Evolutionary conservation across 2,888 invertebrate genomes (phyloP).

Genomic region (Metopia argyrocephala): DNA sequence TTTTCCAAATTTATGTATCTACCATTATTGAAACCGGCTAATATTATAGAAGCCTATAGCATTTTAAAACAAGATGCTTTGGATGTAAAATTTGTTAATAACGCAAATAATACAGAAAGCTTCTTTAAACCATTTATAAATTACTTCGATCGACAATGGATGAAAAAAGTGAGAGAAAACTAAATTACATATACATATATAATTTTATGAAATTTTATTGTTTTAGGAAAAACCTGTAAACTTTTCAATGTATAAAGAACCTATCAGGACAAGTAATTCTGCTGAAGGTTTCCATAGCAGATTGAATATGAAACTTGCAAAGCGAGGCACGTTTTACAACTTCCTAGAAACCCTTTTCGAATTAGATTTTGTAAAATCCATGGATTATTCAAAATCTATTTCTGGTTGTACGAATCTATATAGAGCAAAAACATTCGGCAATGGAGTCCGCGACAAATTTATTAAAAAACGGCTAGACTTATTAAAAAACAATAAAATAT

Average conservation of each 20-base stretch:
- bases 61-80: slow-evolving; percentile 43
- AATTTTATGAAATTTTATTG: slow-evolving; percentile 4
- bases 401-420: slow-evolving; percentile 27
- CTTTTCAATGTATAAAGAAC: background rate
- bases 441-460: slow-evolving; percentile 5
- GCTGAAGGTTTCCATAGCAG: slow-evolving; percentile 15
- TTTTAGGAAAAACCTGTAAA: slow-evolving; percentile 3
- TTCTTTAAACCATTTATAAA: too few relatives aligned
- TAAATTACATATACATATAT: slow-evolving; percentile 1
- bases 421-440: background rate
- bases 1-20: slow-evolving; percentile 26
- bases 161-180: background rate
- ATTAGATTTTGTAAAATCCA: slow-evolving; percentile 24
- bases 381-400: slow-evolving; percentile 10
- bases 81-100: slow-evolving; percentile 24
- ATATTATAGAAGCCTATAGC: slow-evolving; percentile 30
- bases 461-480: slow-evolving; percentile 1
- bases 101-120: slow-evolving; percentile 10
- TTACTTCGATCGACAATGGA: slow-evolving; percentile 2
- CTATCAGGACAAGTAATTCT: slow-evolving; percentile 3
- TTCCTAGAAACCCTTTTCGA: slow-evolving; percentile 27
- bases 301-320: slow-evolving; percentile 44
- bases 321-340: slow-evolving; percentile 18
- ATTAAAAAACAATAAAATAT: slow-evolving; percentile 17
- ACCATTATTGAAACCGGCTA: slow-evolving; percentile 10